These are phyloP conservation scores for Drosophila borborema DNA, from an alignment of 2,888 invertebrate species.

Conservation along the genomic window DNA sequence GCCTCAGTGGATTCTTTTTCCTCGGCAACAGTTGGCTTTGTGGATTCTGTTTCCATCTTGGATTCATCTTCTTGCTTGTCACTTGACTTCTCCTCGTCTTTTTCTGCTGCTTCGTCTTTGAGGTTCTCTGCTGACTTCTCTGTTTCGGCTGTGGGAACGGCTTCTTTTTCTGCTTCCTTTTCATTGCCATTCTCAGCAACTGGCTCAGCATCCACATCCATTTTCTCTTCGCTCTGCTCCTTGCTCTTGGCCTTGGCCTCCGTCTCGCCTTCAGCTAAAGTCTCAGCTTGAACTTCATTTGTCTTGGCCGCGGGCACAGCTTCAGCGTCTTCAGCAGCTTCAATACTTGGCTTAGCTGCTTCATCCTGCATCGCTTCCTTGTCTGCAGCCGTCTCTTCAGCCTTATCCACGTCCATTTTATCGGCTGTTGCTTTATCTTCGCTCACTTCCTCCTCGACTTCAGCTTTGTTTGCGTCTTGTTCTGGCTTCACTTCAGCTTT, in stretches of 20 bases:
- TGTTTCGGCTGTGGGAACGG: slow-evolving; percentile 29
- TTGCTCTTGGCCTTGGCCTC: slow-evolving; percentile 68
- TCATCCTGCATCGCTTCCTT: slow-evolving; percentile 33
- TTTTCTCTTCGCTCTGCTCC: slow-evolving; percentile 84
- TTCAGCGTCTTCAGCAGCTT: slow-evolving; percentile 17
- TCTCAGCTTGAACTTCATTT: slow-evolving; percentile 10
- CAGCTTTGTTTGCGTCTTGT: slow-evolving; percentile 33
- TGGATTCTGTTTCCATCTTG: slow-evolving; percentile 44
- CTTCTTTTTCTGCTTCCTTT: slow-evolving; percentile 54
- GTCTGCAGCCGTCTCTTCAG: slow-evolving; percentile 23
- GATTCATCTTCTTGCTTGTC: slow-evolving; percentile 29
- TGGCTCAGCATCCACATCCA: slow-evolving; percentile 64
- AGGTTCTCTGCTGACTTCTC: slow-evolving; percentile 21
- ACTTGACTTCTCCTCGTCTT: slow-evolving; percentile 15
- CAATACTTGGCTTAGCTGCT: slow-evolving; percentile 25
- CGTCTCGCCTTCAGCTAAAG: slow-evolving; percentile 14
- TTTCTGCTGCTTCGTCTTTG: slow-evolving; percentile 1
- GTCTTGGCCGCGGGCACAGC: slow-evolving; percentile 31
- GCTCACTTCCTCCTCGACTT: slow-evolving; percentile 37
- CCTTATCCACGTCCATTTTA: neutral
- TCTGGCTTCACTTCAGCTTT: slow-evolving; percentile 70
- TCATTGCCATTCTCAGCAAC: slow-evolving; percentile 66
- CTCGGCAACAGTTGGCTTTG: slow-evolving; percentile 25
- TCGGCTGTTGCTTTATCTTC: slow-evolving; percentile 35
- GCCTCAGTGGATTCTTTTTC: slow-evolving; percentile 45